These are phyloP conservation scores for Ypsolopha sequella DNA, from an alignment of 2,888 invertebrate genomes.

Conservation along the genomic window DNA sequence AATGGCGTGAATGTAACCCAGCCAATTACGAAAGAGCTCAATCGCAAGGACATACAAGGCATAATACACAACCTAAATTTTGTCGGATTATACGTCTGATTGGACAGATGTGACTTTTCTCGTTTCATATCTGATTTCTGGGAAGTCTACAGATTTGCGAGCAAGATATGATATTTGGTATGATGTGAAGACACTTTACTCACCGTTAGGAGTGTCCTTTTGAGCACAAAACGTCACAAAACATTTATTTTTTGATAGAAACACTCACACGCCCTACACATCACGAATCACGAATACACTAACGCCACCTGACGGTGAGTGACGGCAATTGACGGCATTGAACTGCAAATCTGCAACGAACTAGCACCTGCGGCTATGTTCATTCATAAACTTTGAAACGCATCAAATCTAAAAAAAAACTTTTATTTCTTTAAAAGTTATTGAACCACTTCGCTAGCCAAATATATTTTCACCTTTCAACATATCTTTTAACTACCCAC, in stretches of 20 bases:
- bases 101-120: slow-evolving; percentile 60
- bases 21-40: slow-evolving; percentile 29
- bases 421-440: slow-evolving; percentile 14
- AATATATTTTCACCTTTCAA: not conserved
- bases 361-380: slow-evolving; percentile 41
- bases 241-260: slow-evolving; percentile 62
- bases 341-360: slow-evolving; percentile 1
- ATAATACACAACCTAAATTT: slow-evolving; percentile 39
- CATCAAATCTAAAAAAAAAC: slow-evolving; percentile 14
- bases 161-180: slow-evolving; percentile 17
- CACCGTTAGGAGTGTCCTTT: slow-evolving; percentile 54
- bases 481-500: too few species aligned
- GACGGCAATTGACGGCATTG: too few species aligned
- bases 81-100: slow-evolving; percentile 54
- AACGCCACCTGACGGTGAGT: slow-evolving; percentile 68
- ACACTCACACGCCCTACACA: slow-evolving; percentile 68
- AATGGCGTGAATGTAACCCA: slow-evolving; percentile 61
- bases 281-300: slow-evolving; percentile 60
- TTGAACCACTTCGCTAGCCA: not conserved
- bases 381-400: slow-evolving; percentile 27
- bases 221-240: slow-evolving; percentile 58
- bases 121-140: slow-evolving; percentile 45
- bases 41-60: slow-evolving; percentile 30
- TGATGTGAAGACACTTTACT: slow-evolving; percentile 33
- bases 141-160: slow-evolving; percentile 28